Conservation (phyloP, 2,888 invertebrate genomes). For the Mythimna ferrago region DNA sequence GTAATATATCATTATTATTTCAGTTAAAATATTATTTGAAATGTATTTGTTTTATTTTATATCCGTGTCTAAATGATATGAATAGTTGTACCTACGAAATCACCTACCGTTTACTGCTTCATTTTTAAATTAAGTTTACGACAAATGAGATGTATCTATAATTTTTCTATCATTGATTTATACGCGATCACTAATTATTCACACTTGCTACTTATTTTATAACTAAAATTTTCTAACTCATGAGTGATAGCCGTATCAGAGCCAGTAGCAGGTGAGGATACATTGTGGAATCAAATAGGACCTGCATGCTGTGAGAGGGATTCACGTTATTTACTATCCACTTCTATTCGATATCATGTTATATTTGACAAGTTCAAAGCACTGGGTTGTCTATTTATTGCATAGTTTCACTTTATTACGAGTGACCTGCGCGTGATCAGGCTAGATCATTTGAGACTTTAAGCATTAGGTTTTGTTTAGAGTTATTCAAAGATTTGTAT, state of each 20-base stretch:
- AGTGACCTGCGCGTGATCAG: conserved; percentile 40
- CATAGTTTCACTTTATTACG: conserved; percentile 27
- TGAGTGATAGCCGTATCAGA: conserved; percentile 22
- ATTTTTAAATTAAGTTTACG: conserved; percentile 59
- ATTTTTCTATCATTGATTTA: conserved; percentile 53
- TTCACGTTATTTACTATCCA: conserved; percentile 24
- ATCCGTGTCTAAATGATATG: conserved; percentile 60
- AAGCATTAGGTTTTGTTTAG: conserved; percentile 58
- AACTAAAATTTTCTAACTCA: conserved; percentile 19
- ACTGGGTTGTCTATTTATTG: conserved; percentile 51
- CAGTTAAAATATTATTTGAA: conserved; percentile 77
- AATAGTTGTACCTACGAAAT: conserved; percentile 64
- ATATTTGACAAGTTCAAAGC: conserved; percentile 50
- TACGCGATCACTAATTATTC: conserved; percentile 47
- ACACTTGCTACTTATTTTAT: conserved; percentile 50
- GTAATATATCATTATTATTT: conserved; percentile 83
- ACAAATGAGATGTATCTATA: conserved; percentile 57
- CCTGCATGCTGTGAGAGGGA: conserved; percentile 23
- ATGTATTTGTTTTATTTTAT: conserved; percentile 72
- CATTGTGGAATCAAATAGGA: conserved; percentile 45
- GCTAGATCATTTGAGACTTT: conserved; percentile 11
- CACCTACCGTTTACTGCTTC: conserved; percentile 65
- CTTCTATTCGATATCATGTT: conserved; percentile 49
- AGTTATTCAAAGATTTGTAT: conserved; percentile 61
- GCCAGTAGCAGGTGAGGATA: conserved; percentile 50